Evolutionary conservation across 2,888 invertebrate genomes (phyloP).

Genomic region (Euplagia quadripunctaria): DNA sequence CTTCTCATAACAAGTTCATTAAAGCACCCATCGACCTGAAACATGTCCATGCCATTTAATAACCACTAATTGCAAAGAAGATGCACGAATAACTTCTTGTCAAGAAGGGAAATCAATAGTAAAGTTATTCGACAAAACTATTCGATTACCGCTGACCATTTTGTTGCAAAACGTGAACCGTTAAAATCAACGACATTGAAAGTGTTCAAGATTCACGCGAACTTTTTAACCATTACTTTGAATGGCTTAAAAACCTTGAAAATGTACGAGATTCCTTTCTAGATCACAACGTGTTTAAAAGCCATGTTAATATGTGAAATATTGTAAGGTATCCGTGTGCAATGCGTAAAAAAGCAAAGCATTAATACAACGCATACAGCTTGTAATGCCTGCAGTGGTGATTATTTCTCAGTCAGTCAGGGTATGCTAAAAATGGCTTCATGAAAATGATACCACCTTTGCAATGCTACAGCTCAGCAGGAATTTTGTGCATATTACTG

Average conservation of each 20-base stretch:
- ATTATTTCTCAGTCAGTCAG: neutral
- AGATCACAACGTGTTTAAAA: conserved; percentile 24
- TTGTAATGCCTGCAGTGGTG: neutral
- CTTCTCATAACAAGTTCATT: too few species aligned
- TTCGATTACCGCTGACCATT: neutral
- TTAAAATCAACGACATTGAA: conserved; percentile 40
- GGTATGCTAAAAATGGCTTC: neutral
- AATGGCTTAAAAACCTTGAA: conserved; percentile 35
- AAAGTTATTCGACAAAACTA: neutral
- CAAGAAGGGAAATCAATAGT: neutral
- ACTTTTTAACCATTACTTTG: conserved; percentile 32
- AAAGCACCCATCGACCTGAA: neutral
- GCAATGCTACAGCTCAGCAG: neutral
- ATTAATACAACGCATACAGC: neutral
- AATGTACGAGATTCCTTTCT: conserved; percentile 38
- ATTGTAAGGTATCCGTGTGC: neutral
- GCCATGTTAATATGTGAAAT: neutral
- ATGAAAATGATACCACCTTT: neutral
- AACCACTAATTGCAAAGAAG: neutral
- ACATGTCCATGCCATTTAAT: neutral
- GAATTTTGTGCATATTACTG: neutral
- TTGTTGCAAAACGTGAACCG: conserved; percentile 31
- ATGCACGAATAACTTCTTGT: neutral
- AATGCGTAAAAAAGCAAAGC: neutral
- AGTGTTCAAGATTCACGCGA: conserved; percentile 39